Evolutionary conservation across 2,113 vertebrate genomes (phyloP).

Genomic region (Turnix velox): DNA sequence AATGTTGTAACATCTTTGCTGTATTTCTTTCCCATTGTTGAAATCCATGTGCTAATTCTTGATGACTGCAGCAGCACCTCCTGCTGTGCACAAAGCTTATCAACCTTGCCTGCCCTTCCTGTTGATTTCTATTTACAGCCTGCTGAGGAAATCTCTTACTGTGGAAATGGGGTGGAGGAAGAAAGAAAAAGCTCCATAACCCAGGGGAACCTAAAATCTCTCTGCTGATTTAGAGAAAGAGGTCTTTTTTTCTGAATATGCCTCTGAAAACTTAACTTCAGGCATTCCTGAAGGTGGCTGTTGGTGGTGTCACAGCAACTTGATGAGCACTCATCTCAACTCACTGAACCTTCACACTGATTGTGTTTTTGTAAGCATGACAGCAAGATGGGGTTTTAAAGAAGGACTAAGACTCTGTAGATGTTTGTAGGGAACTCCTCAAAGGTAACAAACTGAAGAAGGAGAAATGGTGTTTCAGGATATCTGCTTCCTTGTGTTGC

Average conservation of each 20-base stretch:
- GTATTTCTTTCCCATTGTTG: background rate
- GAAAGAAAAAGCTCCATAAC: background rate
- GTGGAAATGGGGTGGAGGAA: background rate
- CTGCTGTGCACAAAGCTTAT: constrained; percentile 37
- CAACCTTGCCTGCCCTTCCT: constrained; percentile 18
- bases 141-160: background rate
- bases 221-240: background rate
- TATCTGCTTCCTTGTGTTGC: background rate
- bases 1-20: background rate
- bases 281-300: background rate
- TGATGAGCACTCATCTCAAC: rapidly evolving
- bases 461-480: background rate
- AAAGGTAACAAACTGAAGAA: background rate
- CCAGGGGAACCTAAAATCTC: too few relatives aligned
- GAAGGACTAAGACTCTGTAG: background rate
- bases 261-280: background rate
- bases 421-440: background rate
- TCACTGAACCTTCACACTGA: background rate
- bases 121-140: background rate
- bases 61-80: background rate
- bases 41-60: background rate
- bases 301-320: background rate
- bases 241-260: background rate
- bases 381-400: background rate
- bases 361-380: background rate